Conservation (phyloP, 2,113 vertebrate species). For the Xiphorhynchus elegans region DNA sequence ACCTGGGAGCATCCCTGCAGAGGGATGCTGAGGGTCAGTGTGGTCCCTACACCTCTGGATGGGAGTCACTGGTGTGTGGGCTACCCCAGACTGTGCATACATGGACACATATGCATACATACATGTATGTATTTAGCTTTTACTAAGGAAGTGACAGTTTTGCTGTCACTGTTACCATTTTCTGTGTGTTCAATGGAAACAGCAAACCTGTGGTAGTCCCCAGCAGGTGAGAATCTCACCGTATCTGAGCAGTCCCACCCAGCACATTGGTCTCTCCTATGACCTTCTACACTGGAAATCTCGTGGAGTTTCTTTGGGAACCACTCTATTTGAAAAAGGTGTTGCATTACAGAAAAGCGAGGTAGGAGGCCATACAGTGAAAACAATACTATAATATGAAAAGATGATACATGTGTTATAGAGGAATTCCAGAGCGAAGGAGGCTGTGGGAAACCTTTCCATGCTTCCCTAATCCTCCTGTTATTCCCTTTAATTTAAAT, state of each 20-base stretch:
- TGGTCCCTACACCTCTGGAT: not conserved
- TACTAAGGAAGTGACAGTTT: not conserved
- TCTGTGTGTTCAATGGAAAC: not conserved
- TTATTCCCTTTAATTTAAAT: not conserved
- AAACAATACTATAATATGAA: not conserved
- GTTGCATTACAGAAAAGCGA: not conserved
- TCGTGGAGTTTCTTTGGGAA: not conserved
- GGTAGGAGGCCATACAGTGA: not conserved
- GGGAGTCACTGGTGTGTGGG: accelerated
- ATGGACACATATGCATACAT: no score
- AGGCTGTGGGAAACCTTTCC: not conserved
- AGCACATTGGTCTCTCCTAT: accelerated
- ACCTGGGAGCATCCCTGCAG: accelerated
- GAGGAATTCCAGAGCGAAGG: not conserved
- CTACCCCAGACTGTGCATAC: accelerated
- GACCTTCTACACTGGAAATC: not conserved
- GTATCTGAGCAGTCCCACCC: not conserved
- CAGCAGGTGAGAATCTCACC: not conserved
- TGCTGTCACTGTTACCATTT: not conserved
- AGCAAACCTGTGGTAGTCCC: accelerated
- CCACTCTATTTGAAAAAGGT: not conserved
- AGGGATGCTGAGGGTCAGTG: accelerated
- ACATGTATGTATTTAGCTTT: not conserved
- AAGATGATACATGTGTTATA: accelerated
- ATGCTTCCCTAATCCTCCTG: not conserved